Evolutionary conservation across 2,797 vertebrate genomes (phyloP).

Genomic region (Dromococcyx pavoninus): DNA sequence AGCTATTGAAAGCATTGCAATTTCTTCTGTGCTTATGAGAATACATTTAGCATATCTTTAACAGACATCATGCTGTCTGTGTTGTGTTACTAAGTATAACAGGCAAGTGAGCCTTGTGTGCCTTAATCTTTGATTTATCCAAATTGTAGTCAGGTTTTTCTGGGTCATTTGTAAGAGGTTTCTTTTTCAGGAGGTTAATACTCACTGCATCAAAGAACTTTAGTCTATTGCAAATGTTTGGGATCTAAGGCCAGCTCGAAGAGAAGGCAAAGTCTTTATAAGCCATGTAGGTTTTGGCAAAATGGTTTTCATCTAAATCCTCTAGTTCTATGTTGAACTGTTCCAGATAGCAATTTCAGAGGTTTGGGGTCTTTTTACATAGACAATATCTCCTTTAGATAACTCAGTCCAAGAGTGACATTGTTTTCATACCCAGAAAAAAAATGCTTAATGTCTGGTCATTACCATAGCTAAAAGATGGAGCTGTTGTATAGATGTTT

Average conservation of each 20-base stretch:
- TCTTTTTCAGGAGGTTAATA: neutral
- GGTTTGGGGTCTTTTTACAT: neutral
- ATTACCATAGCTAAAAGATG: slow-evolving; percentile 22
- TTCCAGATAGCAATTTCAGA: neutral
- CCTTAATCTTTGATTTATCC: neutral
- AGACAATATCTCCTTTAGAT: neutral
- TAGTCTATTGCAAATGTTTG: neutral
- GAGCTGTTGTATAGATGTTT: slow-evolving; percentile 51
- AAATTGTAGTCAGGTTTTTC: neutral
- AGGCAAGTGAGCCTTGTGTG: neutral
- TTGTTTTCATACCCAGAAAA: slow-evolving; percentile 14
- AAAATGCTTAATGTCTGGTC: slow-evolving; percentile 3
- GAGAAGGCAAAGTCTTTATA: neutral
- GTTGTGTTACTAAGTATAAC: neutral
- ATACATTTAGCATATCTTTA: neutral
- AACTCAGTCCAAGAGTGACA: slow-evolving; percentile 4
- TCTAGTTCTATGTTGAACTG: neutral
- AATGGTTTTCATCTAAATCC: neutral
- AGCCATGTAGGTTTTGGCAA: neutral
- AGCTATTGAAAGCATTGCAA: neutral
- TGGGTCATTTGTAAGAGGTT: neutral
- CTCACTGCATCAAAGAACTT: neutral
- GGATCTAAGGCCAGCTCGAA: neutral
- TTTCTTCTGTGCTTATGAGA: neutral
- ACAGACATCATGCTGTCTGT: neutral